Evolutionary conservation across 23 tunicate species (phyloP).

Genomic region (Pegea sp.): DNA sequence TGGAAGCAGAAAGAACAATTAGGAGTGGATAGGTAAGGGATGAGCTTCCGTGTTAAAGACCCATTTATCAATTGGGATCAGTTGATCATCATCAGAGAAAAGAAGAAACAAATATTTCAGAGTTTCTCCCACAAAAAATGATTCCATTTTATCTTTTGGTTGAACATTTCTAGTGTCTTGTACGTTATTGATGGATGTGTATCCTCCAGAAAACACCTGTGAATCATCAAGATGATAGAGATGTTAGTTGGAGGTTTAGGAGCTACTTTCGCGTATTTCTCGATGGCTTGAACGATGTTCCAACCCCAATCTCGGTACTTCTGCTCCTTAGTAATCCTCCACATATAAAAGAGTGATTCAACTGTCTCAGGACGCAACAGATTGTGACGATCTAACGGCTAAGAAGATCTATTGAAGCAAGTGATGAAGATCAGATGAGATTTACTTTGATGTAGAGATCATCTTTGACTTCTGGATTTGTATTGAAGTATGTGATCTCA

Average conservation of each 20-base stretch:
- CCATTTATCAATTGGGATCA: constrained; percentile 37
- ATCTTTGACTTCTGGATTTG: constrained; percentile 14
- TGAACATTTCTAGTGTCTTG: constrained; percentile 29
- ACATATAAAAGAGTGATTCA: constrained; percentile 74
- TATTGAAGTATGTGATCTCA: constrained; percentile 86
- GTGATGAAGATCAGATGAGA: too few species aligned
- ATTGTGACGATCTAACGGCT: constrained; percentile 89
- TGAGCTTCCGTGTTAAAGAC: constrained; percentile 99
- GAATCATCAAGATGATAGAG: neutral
- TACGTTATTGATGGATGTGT: constrained; percentile 79
- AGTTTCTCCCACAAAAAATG: constrained; percentile 93
- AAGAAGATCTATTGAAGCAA: too few species aligned
- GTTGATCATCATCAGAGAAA: constrained; percentile 52
- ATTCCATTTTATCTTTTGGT: constrained; percentile 95
- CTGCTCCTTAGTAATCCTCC: constrained; percentile 75
- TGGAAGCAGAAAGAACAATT: too few species aligned
- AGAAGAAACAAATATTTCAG: constrained; percentile 73
- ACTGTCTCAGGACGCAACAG: constrained; percentile 91
- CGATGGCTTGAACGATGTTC: constrained; percentile 66
- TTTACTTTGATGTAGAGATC: constrained; percentile 67
- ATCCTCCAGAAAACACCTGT: constrained; percentile 64
- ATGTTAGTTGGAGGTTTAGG: neutral
- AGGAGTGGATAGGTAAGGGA: constrained; percentile 58
- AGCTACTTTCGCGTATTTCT: constrained; percentile 60
- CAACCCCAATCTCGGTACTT: constrained; percentile 96